phyloP scores from a whole-genome alignment of 2,888 invertebrate genomes.

The Parapristionchus giblindavisi region DNA sequence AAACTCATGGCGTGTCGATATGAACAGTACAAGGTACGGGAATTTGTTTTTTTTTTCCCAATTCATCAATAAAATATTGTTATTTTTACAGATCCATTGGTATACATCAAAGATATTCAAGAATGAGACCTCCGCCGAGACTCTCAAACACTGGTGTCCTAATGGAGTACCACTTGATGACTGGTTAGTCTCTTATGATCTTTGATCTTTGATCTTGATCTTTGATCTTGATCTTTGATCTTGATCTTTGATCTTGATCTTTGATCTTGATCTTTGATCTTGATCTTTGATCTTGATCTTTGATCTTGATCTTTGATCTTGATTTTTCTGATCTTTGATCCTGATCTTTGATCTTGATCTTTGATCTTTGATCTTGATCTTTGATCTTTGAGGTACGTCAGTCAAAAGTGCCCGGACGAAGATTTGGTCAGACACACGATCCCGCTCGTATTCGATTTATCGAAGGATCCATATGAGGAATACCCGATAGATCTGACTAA shows the following conservation, averaged over 20 bases:
- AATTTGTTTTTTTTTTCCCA: too few relatives aligned
- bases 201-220: background rate
- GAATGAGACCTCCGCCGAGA: constrained; percentile 57
- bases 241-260: too few relatives aligned
- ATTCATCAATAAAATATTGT: too few relatives aligned
- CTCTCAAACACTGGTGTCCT: constrained; percentile 59
- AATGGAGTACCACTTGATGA: constrained; percentile 66
- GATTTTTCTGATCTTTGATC: too few relatives aligned
- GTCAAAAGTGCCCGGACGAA: constrained; percentile 64
- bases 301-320: too few relatives aligned
- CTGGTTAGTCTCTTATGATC: constrained; percentile 58
- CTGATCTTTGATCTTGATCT: too few relatives aligned
- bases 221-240: too few relatives aligned
- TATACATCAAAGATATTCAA: constrained; percentile 67
- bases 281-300: too few relatives aligned
- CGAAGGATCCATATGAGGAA: constrained; percentile 71
- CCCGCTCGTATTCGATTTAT: constrained; percentile 72
- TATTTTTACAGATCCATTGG: constrained; percentile 59
- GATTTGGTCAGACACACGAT: constrained; percentile 69
- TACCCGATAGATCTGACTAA: too few relatives aligned
- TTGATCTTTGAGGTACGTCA: too few relatives aligned
- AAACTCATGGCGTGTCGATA: constrained; percentile 73
- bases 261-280: too few relatives aligned
- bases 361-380: too few relatives aligned
- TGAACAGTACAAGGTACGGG: constrained; percentile 72